These are phyloP conservation scores for Dynastes tityus DNA, from an alignment of 2,888 invertebrate genomes.

Conservation along the genomic window DNA sequence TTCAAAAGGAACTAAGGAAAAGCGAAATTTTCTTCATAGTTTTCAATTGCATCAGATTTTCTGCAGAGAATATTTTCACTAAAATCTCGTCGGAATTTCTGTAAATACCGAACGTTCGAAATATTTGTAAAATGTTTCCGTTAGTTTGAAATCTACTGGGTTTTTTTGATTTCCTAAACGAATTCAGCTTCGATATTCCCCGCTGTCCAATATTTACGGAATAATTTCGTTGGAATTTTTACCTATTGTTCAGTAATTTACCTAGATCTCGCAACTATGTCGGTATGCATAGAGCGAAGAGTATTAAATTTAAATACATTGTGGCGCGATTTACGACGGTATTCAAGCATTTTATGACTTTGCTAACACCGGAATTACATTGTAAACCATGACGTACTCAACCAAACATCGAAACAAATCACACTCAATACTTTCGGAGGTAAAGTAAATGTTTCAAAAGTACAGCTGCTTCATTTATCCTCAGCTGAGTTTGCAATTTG, in stretches of 20 bases:
- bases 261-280: neutral
- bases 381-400: conserved; percentile 11
- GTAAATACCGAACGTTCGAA: neutral
- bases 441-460: too few relatives aligned
- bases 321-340: conserved; percentile 31
- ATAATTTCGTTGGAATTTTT: neutral
- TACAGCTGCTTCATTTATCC: too few relatives aligned
- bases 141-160: neutral
- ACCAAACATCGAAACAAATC: neutral
- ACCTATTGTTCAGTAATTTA: neutral
- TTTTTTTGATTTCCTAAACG: neutral
- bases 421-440: too few relatives aligned
- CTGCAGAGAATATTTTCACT: too few relatives aligned
- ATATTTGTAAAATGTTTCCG: neutral
- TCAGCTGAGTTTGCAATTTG: too few relatives aligned
- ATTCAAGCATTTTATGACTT: conserved; percentile 25
- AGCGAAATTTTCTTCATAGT: too few relatives aligned
- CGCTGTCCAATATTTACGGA: neutral
- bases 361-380: conserved; percentile 36
- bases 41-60: too few relatives aligned
- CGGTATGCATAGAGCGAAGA: neutral
- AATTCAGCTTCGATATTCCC: neutral
- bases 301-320: conserved; percentile 39
- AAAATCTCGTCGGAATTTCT: neutral
- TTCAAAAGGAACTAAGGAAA: too few relatives aligned